Evolutionary conservation across 2,888 invertebrate genomes (phyloP).

Genomic region (Lypha dubia): DNA sequence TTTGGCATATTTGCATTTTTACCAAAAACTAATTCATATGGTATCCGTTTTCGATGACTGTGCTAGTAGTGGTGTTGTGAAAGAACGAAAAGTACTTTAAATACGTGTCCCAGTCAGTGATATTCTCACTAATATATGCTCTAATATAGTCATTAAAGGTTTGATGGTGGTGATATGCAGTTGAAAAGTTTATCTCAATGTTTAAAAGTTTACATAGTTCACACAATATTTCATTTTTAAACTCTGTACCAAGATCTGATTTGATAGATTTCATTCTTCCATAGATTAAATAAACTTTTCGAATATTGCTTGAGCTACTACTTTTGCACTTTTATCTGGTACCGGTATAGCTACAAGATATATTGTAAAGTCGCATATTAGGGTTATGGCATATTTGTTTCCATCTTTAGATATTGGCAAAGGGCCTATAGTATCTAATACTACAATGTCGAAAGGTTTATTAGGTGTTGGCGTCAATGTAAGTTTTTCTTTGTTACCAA

Average conservation of each 20-base stretch:
- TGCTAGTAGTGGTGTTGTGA: not conserved
- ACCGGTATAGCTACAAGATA: not conserved
- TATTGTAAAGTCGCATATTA: not conserved
- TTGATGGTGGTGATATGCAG: too few species aligned
- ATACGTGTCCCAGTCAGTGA: not conserved
- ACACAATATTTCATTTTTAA: too few species aligned
- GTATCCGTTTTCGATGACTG: not conserved
- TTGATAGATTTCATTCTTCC: conserved; percentile 4
- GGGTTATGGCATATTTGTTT: not conserved
- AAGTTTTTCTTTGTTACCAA: not conserved
- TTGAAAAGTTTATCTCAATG: too few species aligned
- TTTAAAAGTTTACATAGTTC: too few species aligned
- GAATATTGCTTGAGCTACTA: not conserved
- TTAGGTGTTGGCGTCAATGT: not conserved
- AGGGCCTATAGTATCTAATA: not conserved
- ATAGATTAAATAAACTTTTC: not conserved
- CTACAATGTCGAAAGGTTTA: conserved; percentile 4
- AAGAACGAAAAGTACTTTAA: conserved; percentile 1
- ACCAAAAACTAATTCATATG: too few species aligned
- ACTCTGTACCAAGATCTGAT: too few species aligned
- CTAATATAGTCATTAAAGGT: too few species aligned
- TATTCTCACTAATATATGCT: not conserved
- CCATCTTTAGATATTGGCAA: not conserved
- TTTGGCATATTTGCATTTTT: too few species aligned
- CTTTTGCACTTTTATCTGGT: not conserved